These are phyloP conservation scores for Nycticebus coucang DNA, from an alignment of 2,113 vertebrate genomes.

Conservation along the genomic window DNA sequence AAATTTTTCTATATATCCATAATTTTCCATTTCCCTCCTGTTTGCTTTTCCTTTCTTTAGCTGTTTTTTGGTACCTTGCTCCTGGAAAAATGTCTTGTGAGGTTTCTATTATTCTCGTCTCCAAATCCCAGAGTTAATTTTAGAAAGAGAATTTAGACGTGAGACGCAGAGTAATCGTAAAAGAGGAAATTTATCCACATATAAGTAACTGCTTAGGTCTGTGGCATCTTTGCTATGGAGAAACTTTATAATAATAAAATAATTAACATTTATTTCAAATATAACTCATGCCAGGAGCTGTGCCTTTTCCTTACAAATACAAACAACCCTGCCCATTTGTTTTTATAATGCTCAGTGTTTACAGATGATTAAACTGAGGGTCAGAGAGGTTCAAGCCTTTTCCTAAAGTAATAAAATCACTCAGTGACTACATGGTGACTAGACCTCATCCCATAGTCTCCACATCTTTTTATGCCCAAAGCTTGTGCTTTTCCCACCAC, in stretches of 20 bases:
- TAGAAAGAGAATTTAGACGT: slow-evolving; percentile 75
- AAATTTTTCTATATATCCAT: slow-evolving; percentile 51
- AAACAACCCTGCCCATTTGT: neutral
- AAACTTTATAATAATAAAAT: slow-evolving; percentile 57
- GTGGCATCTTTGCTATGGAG: slow-evolving; percentile 20
- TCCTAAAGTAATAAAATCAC: neutral
- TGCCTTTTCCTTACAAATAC: slow-evolving; percentile 9
- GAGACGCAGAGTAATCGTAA: slow-evolving; percentile 64
- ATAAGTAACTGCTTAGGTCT: slow-evolving; percentile 56
- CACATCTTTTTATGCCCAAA: neutral
- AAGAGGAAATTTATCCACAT: slow-evolving; percentile 68
- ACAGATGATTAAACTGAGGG: neutral
- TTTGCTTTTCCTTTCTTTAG: slow-evolving; percentile 66
- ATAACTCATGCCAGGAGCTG: neutral
- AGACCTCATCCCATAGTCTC: neutral
- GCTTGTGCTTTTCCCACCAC: neutral
- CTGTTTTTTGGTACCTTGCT: slow-evolving; percentile 66
- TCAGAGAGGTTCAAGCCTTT: slow-evolving; percentile 32
- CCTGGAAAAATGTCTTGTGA: slow-evolving; percentile 70
- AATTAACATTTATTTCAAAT: slow-evolving; percentile 54
- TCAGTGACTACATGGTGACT: neutral
- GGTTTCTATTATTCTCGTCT: slow-evolving; percentile 77
- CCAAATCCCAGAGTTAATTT: slow-evolving; percentile 78
- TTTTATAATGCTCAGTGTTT: neutral
- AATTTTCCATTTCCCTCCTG: slow-evolving; percentile 42